phyloP scores from a whole-genome alignment of 2,888 invertebrate genomes.

The Pachycephus smyrnensis region DNA sequence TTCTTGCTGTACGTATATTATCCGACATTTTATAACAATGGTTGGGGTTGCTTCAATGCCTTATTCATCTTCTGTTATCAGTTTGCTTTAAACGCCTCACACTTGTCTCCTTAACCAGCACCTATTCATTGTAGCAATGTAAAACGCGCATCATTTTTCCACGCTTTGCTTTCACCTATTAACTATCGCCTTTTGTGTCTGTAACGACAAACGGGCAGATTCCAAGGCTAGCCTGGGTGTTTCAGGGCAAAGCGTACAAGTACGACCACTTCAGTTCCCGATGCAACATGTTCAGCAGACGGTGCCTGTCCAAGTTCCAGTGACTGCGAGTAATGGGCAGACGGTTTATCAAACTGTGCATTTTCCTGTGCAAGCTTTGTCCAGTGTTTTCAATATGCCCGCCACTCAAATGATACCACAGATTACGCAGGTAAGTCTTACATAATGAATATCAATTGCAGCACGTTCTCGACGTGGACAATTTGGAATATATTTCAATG shows the following conservation, averaged over 20 bases:
- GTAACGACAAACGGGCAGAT: constrained; percentile 41
- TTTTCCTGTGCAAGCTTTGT: constrained; percentile 87
- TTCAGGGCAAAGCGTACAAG: constrained; percentile 78
- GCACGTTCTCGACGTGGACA: background rate
- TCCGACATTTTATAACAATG: background rate
- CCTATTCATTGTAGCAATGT: background rate
- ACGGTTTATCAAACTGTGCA: constrained; percentile 96
- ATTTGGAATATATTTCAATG: constrained; percentile 1
- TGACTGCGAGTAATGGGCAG: constrained; percentile 85
- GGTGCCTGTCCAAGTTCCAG: constrained; percentile 92
- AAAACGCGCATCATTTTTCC: background rate
- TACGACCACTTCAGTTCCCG: constrained; percentile 78
- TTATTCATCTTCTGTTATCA: background rate
- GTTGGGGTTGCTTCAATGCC: background rate
- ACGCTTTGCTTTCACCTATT: constrained; percentile 32
- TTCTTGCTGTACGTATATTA: background rate
- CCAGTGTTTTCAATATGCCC: constrained; percentile 73
- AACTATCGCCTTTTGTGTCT: constrained; percentile 27
- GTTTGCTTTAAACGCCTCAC: background rate
- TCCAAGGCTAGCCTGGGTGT: constrained; percentile 51
- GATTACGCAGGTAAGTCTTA: constrained; percentile 74
- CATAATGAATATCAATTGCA: background rate
- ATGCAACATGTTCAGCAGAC: constrained; percentile 77
- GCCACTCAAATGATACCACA: constrained; percentile 86
- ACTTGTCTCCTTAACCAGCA: constrained; percentile 4